phyloP scores from a whole-genome alignment of 92 coral and sea anemone species.

The Porites rus region DNA sequence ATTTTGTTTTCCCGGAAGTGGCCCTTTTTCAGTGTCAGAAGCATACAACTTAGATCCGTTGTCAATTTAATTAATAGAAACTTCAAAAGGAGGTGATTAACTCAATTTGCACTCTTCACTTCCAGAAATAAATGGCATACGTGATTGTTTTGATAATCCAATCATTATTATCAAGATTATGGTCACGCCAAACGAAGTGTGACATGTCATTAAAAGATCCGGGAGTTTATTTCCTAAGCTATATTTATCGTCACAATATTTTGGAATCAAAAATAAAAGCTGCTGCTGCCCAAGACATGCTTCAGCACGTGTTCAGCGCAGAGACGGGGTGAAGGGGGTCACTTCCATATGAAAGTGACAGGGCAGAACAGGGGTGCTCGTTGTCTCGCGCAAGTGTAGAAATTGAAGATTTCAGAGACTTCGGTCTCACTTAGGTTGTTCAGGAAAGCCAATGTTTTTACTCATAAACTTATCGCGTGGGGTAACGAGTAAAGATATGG shows the following conservation, averaged over 20 bases:
- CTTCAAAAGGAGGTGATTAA: too few relatives aligned
- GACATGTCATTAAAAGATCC: not conserved
- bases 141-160: not conserved
- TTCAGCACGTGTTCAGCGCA: not conserved
- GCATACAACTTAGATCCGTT: not conserved
- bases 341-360: too few relatives aligned
- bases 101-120: not conserved
- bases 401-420: too few relatives aligned
- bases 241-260: constrained; percentile 12
- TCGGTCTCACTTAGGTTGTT: too few relatives aligned
- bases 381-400: too few relatives aligned
- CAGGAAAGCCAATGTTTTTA: too few relatives aligned
- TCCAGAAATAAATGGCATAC: not conserved
- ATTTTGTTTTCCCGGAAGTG: constrained; percentile 16
- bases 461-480: too few relatives aligned
- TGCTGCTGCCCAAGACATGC: not conserved
- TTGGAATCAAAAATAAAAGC: too few relatives aligned
- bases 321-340: too few relatives aligned
- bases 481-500: too few relatives aligned
- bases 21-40: not conserved
- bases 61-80: not conserved
- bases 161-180: not conserved
- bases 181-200: not conserved
- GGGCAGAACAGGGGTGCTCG: too few relatives aligned
- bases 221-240: constrained; percentile 17